Conservation (phyloP, 2,797 vertebrate genomes). For the Sorex maritimensis region DNA sequence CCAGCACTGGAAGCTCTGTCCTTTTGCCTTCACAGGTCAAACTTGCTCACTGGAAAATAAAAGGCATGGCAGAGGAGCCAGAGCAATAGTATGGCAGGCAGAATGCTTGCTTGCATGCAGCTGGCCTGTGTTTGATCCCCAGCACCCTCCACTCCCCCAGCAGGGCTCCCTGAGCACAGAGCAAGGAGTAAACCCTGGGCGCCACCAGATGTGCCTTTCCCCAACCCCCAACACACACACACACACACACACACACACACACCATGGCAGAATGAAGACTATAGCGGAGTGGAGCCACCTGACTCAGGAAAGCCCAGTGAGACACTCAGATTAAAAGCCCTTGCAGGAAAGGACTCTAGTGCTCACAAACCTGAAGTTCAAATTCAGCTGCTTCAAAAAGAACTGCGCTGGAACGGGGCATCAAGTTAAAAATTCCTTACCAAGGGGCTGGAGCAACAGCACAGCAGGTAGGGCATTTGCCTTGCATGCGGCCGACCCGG, state of each 20-base stretch:
- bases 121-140: too few species aligned
- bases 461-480: too few species aligned
- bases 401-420: conserved; percentile 22
- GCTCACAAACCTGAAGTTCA: neutral
- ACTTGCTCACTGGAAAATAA: conserved; percentile 62
- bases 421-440: conserved; percentile 6
- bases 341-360: neutral
- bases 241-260: too few species aligned
- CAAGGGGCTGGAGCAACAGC: too few species aligned
- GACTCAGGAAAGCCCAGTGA: neutral
- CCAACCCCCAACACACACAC: too few species aligned
- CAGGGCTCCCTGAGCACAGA: too few species aligned
- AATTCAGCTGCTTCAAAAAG: conserved; percentile 59
- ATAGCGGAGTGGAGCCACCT: neutral
- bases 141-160: too few species aligned
- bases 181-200: too few species aligned
- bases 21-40: conserved; percentile 11
- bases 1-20: conserved; percentile 9
- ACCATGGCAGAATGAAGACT: neutral
- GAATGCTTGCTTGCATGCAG: too few species aligned
- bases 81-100: too few species aligned
- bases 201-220: too few species aligned
- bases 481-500: too few species aligned
- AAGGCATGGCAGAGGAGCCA: neutral
- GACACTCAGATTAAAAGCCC: neutral